These are phyloP conservation scores for Zingel zingel DNA, from an alignment of 2,113 vertebrate species.

Conservation along the genomic window DNA sequence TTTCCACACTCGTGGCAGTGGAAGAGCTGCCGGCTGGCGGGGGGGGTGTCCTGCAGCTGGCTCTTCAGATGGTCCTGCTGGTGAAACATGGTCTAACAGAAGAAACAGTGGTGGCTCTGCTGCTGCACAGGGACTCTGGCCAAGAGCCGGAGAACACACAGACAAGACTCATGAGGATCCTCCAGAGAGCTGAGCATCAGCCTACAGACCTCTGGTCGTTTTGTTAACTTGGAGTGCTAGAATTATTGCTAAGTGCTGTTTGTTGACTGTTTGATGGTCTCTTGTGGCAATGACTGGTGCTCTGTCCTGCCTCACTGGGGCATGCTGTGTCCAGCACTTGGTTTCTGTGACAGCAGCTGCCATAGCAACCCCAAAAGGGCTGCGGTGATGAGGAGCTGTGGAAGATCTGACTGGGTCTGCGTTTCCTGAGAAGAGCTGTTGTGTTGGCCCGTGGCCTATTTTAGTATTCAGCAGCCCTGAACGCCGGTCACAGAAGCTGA, in stretches of 20 bases:
- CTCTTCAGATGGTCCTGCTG: conserved; percentile 94
- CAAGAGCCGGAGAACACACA: conserved; percentile 84
- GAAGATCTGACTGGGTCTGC: conserved; percentile 44
- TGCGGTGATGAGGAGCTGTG: conserved; percentile 79
- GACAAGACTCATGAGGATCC: conserved; percentile 77
- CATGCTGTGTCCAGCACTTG: conserved; percentile 85
- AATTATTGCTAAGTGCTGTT: conserved; percentile 56
- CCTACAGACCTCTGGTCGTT: conserved; percentile 30
- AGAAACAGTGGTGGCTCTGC: conserved; percentile 87
- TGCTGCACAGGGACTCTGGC: conserved; percentile 88
- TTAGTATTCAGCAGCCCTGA: conserved; percentile 53
- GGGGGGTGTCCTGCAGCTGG: conserved; percentile 91
- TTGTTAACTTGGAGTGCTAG: conserved; percentile 50
- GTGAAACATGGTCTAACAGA: conserved; percentile 95
- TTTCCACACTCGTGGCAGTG: conserved; percentile 96
- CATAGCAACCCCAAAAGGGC: conserved; percentile 91
- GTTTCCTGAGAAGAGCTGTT: conserved; percentile 58
- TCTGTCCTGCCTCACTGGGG: conserved; percentile 87
- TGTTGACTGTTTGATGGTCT: conserved; percentile 56
- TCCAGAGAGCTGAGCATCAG: conserved; percentile 59
- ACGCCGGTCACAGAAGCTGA: conserved; percentile 28
- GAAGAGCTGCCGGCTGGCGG: conserved; percentile 91
- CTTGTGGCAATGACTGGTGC: conserved; percentile 51
- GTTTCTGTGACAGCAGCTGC: conserved; percentile 84
- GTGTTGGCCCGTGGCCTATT: conserved; percentile 45